These are phyloP conservation scores for Bugulina stolonifera DNA, from an alignment of 2,888 invertebrate genomes.

Conservation along the genomic window DNA sequence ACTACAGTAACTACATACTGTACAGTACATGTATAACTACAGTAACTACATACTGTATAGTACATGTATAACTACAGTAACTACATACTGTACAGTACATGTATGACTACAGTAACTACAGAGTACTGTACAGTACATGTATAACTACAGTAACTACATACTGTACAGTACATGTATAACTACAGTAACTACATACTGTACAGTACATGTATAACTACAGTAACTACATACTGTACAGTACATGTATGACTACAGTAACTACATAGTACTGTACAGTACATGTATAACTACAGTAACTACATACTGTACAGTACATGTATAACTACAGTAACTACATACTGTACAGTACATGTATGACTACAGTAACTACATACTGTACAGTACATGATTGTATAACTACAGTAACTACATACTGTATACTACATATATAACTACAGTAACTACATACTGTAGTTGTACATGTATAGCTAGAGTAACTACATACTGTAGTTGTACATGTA, in stretches of 20 bases:
- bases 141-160: not conserved
- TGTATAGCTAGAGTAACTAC: not conserved
- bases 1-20: no score
- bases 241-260: not conserved
- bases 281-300: not conserved
- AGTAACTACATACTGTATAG: no score
- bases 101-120: no score
- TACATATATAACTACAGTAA: not conserved
- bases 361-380: not conserved
- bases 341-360: no score
- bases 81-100: no score
- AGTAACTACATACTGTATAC: not conserved
- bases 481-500: not conserved
- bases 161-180: not conserved
- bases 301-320: not conserved
- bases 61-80: no score
- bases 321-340: no score
- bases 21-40: no score
- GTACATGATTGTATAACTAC: not conserved
- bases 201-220: not conserved
- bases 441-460: not conserved
- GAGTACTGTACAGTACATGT: no score
- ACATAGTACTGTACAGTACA: not conserved
- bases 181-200: not conserved
- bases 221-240: not conserved